These are phyloP conservation scores for Xestobium rufovillosum DNA, from an alignment of 2,888 invertebrate species.

Conservation along the genomic window DNA sequence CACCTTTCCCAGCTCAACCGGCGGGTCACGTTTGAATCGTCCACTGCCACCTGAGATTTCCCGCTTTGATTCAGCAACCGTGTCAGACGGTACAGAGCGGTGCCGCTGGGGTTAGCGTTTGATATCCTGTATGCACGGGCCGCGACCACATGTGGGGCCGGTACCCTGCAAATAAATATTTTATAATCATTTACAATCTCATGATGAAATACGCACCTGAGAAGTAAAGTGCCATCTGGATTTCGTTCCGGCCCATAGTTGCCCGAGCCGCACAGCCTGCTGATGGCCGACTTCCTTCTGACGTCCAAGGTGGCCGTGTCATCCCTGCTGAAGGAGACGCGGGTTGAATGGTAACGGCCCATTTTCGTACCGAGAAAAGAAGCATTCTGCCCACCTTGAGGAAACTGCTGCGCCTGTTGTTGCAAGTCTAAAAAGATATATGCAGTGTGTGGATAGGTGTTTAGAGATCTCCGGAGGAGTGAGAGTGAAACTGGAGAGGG, in stretches of 20 bases:
- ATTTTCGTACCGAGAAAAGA: slow-evolving; percentile 23
- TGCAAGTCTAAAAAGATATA: no score
- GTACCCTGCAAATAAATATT: no score
- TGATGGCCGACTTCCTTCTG: slow-evolving; percentile 40
- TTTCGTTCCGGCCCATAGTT: slow-evolving; percentile 46
- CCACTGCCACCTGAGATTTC: slow-evolving; percentile 43
- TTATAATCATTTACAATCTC: neutral
- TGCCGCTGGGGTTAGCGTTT: slow-evolving; percentile 36
- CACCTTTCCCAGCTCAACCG: slow-evolving; percentile 60
- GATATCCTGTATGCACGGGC: slow-evolving; percentile 50
- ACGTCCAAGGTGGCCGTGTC: slow-evolving; percentile 34
- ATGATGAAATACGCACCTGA: slow-evolving; percentile 56
- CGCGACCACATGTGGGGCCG: slow-evolving; percentile 51
- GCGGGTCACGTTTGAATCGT: slow-evolving; percentile 46
- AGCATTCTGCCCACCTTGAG: slow-evolving; percentile 9
- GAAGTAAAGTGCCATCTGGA: slow-evolving; percentile 52
- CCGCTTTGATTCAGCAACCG: slow-evolving; percentile 49
- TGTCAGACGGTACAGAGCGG: slow-evolving; percentile 49
- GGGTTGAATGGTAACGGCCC: slow-evolving; percentile 32
- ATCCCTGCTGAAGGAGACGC: slow-evolving; percentile 38
- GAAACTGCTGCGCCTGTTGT: no score
- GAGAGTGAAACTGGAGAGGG: no score
- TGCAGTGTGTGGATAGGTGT: no score
- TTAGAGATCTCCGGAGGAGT: no score
- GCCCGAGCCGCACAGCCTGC: slow-evolving; percentile 36